Evolutionary conservation across 2,888 invertebrate species (phyloP).

Genomic region (Colletes collaris): DNA sequence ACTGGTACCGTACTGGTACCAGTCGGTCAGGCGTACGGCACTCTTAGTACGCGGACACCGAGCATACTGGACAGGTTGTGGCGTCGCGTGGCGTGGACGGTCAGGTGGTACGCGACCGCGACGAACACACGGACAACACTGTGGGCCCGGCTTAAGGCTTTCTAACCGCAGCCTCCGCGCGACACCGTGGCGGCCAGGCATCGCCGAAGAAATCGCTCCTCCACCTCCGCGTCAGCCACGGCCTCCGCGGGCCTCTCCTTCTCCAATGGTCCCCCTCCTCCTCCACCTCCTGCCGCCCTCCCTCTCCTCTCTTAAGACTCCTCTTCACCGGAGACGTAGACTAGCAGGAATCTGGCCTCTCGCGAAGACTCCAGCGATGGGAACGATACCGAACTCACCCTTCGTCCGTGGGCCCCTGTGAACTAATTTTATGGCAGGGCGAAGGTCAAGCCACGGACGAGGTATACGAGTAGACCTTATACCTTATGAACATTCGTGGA

Average conservation of each 20-base stretch:
- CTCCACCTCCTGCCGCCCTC: slow-evolving; percentile 80
- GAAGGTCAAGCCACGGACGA: too few relatives aligned
- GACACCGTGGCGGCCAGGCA: slow-evolving; percentile 24
- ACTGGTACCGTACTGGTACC: slow-evolving; percentile 73
- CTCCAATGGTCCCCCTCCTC: slow-evolving; percentile 62
- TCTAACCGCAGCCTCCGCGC: slow-evolving; percentile 76
- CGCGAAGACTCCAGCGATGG: background rate
- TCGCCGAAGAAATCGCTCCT: slow-evolving; percentile 43
- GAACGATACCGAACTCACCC: too few relatives aligned
- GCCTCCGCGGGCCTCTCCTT: slow-evolving; percentile 71
- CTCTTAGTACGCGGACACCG: slow-evolving; percentile 61
- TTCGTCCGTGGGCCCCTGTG: too few relatives aligned
- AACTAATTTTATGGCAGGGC: too few relatives aligned
- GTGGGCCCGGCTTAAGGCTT: slow-evolving; percentile 73
- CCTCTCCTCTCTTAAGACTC: slow-evolving; percentile 74
- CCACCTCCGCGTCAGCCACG: slow-evolving; percentile 42
- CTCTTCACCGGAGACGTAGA: slow-evolving; percentile 67
- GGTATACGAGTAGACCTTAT: too few relatives aligned
- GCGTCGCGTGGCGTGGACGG: slow-evolving; percentile 44
- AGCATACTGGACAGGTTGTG: slow-evolving; percentile 62
- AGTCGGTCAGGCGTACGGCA: slow-evolving; percentile 66
- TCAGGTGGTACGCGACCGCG: slow-evolving; percentile 56
- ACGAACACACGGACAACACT: slow-evolving; percentile 49
- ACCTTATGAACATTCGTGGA: too few relatives aligned
- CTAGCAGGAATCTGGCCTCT: slow-evolving; percentile 42